Evolutionary conservation across 2,113 vertebrate species (phyloP).

Genomic region (Conger conger): DNA sequence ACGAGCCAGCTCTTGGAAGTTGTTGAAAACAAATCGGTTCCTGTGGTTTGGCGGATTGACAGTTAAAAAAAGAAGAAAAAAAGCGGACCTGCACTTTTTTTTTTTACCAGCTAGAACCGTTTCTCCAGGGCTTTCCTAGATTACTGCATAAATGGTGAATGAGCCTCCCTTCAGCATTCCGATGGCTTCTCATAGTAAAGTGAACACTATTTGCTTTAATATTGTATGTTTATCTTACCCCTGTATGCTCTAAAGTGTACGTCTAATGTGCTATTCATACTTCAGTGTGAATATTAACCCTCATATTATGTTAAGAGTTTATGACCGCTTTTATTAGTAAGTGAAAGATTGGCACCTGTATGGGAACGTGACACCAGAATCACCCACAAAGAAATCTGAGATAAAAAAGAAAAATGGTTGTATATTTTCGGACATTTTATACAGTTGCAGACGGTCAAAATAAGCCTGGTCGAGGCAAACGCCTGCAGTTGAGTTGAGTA

Average conservation of each 20-base stretch:
- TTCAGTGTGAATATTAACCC: background rate
- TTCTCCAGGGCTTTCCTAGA: background rate
- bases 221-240: background rate
- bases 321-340: no score
- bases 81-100: conserved; percentile 4
- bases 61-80: conserved; percentile 13
- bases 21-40: conserved; percentile 13
- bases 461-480: no score
- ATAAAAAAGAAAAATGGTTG: no score
- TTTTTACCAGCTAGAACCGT: background rate
- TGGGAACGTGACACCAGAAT: no score
- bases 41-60: conserved; percentile 27
- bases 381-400: no score
- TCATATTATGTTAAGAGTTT: no score
- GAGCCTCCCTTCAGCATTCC: background rate
- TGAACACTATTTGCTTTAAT: background rate
- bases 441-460: no score
- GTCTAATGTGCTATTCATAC: background rate
- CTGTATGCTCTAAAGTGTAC: background rate
- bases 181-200: background rate
- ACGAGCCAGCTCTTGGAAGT: conserved; percentile 27
- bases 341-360: no score
- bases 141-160: conserved; percentile 3
- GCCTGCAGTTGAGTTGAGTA: no score
- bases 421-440: no score